These are phyloP conservation scores for Paguma larvata DNA, from an alignment of 2,797 vertebrate species.

Conservation along the genomic window DNA sequence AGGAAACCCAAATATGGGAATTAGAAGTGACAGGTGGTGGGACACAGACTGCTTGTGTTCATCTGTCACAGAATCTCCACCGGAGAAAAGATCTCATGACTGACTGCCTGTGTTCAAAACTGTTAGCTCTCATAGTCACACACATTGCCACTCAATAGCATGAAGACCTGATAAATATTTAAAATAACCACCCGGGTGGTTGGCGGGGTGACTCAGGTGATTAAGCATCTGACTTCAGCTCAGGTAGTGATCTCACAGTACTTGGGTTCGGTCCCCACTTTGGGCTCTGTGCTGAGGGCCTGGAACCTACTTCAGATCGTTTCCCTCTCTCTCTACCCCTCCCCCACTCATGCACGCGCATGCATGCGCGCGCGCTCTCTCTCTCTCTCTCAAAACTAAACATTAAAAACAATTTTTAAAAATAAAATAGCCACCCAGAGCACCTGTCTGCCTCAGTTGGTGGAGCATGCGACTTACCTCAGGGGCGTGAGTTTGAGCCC, in stretches of 20 bases:
- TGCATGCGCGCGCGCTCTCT: too few relatives aligned
- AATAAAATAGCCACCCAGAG: slow-evolving; percentile 12
- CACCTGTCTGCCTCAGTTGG: not conserved
- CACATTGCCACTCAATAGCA: slow-evolving; percentile 29
- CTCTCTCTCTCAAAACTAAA: too few relatives aligned
- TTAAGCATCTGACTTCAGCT: not conserved
- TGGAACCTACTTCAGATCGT: too few relatives aligned
- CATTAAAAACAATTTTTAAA: too few relatives aligned
- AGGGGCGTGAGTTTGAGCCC: not conserved
- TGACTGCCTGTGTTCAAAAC: not conserved
- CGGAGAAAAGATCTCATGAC: not conserved
- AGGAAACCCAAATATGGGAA: not conserved
- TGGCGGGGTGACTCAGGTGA: not conserved
- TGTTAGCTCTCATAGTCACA: slow-evolving; percentile 20
- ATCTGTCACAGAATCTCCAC: not conserved
- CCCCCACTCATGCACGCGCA: too few relatives aligned
- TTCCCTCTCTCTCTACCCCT: too few relatives aligned
- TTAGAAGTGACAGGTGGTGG: not conserved
- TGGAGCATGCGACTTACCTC: not conserved
- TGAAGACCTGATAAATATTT: slow-evolving; percentile 18
- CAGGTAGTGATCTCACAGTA: not conserved
- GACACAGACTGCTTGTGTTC: not conserved
- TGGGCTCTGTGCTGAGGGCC: not conserved
- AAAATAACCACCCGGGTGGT: not conserved
- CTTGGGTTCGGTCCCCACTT: not conserved